Percentiles rank a stretch among this genome's conserved stretches.
Conservation (phyloP, 1,140 invertebrate species). For the Apolygus lucorum region DNA sequence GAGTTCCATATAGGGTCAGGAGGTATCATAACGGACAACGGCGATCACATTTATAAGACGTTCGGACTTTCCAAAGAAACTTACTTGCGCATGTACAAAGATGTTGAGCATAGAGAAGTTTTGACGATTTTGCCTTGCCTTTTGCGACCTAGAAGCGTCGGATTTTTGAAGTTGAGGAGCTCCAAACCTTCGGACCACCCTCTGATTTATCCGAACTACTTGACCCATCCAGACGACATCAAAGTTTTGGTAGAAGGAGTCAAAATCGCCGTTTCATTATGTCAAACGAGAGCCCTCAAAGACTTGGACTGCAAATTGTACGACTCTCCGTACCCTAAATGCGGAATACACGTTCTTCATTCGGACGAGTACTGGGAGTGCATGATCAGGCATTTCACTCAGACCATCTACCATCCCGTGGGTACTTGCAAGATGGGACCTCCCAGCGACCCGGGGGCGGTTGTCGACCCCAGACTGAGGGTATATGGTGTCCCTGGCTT, state of each 20-base stretch:
- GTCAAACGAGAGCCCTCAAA: slow-evolving; percentile 36
- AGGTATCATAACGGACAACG: slow-evolving; percentile 32
- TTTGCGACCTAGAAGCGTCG: slow-evolving; percentile 50
- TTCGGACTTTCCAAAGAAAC: slow-evolving; percentile 39
- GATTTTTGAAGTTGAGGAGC: slow-evolving; percentile 47
- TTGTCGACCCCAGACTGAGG: slow-evolving; percentile 49
- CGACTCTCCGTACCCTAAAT: slow-evolving; percentile 51
- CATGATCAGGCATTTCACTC: slow-evolving; percentile 43
- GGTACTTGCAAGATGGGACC: slow-evolving; percentile 59
- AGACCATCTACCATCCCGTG: slow-evolving; percentile 44
- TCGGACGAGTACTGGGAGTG: slow-evolving; percentile 65
- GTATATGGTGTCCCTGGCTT: slow-evolving; percentile 52
- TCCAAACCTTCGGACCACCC: slow-evolving; percentile 54
- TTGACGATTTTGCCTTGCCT: slow-evolving; percentile 31
- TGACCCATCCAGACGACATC: slow-evolving; percentile 44
- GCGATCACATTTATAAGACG: slow-evolving; percentile 35
- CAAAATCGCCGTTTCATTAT: slow-evolving; percentile 34
- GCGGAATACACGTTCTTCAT: slow-evolving; percentile 50
- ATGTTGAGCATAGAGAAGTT: slow-evolving; percentile 38
- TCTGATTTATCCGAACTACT: slow-evolving; percentile 54
- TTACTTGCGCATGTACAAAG: slow-evolving; percentile 38
- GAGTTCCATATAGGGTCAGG: slow-evolving; percentile 37
- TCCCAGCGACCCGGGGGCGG: slow-evolving; percentile 43
- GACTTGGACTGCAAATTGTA: slow-evolving; percentile 50
- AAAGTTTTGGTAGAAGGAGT: slow-evolving; percentile 37